Conservation (phyloP, 2,888 invertebrate genomes). For the Lepetodrilus schrolli region DNA sequence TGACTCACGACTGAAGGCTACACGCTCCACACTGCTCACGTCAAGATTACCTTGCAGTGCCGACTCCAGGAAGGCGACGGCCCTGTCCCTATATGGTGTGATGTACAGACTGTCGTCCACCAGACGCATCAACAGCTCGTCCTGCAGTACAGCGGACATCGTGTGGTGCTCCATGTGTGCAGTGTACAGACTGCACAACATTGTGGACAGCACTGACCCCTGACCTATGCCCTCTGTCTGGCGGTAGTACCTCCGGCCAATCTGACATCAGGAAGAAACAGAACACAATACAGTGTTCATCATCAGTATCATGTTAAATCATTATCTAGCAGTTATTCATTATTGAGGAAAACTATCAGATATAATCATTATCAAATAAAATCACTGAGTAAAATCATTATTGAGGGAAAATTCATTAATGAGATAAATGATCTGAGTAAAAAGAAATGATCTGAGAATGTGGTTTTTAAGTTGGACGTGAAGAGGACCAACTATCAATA, state of each 20-base stretch:
- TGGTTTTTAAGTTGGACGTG: no score
- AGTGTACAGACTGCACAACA: conserved; percentile 71
- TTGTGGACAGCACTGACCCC: conserved; percentile 69
- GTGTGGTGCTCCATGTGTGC: conserved; percentile 63
- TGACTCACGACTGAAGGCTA: no score
- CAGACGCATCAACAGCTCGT: conserved; percentile 65
- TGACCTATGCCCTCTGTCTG: conserved; percentile 69
- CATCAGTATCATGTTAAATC: background rate
- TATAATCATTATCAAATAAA: no score
- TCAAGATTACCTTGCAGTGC: conserved; percentile 61
- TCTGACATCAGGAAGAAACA: conserved; percentile 38
- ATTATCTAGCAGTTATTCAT: no score
- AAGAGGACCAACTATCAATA: no score
- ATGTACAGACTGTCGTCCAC: conserved; percentile 71
- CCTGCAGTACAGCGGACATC: conserved; percentile 35
- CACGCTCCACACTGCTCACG: no score
- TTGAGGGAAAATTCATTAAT: no score
- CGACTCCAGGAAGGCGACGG: conserved; percentile 53
- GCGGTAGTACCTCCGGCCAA: conserved; percentile 56
- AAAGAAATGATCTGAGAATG: no score
- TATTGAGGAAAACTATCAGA: no score
- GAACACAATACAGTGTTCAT: background rate
- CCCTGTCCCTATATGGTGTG: conserved; percentile 58
- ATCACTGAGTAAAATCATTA: no score
- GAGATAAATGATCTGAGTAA: no score